Base-by-base conservation (phyloP, 2,888 invertebrate species). In the Chloroclystis v-ata region DNA sequence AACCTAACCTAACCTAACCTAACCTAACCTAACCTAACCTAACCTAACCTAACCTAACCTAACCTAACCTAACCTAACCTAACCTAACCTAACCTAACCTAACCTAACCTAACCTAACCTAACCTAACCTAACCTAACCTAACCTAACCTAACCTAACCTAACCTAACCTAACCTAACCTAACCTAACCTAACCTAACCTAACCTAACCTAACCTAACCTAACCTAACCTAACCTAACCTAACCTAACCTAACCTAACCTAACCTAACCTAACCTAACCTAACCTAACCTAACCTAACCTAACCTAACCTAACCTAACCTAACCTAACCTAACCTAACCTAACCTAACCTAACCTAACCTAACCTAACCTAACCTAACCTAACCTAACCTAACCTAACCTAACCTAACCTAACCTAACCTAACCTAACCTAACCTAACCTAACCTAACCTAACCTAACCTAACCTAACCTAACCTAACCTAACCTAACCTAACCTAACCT, bases 1-100 rank as follows among this genome's bases (percentile, higher is more conserved):
- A 53, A 53, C 53, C 53, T 53, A 53, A 53, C 53, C 49, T 53
- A 53, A 53, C 52, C 53, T 53, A 53, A 49, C 51, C 51, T 49
- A 54, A 55, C 52, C 52, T 52, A 52, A 52, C 51, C 54, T 54
- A 52, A 54, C 51, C 54, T 52, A 54, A 54, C 54, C 51, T 52
- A 49, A 51, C 51, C 54, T 51, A 49, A 54, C 49, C 51, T 54
- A 52, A 49, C 47, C 51, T 49, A 49, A 49, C 47, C 52, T 52
- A 55, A 52, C 49, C 55, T 45, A 47, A 53, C n/a, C 47, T 43
- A 49, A 49, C 49, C 47, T 41, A 43, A 47, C 46, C 52, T 37
- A 20, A 43, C 43, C 43, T 47, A 47, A 49, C 49, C 46, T 49
- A 43, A 52, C 48, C 48, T 46, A 43, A 52, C 48, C 49, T 46